phyloP scores from a whole-genome alignment of 2,888 invertebrate species.

The Iselma pallidipennis region DNA sequence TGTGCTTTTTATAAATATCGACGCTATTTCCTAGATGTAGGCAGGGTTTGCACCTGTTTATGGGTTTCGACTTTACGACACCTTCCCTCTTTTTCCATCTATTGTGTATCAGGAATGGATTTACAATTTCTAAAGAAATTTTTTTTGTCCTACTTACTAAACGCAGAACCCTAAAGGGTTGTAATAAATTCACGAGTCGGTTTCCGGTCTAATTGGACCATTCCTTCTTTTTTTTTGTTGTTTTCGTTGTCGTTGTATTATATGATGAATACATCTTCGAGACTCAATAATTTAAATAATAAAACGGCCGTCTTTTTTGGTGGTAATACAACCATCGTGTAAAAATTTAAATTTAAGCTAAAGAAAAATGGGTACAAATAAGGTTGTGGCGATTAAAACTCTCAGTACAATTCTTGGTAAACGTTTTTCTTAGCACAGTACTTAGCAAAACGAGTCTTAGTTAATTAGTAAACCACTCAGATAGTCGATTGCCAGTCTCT shows the following conservation, averaged over 20 bases:
- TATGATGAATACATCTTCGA: too few species aligned
- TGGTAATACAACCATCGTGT: too few species aligned
- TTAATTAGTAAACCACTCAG: conserved; percentile 47
- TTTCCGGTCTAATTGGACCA: conserved; percentile 18
- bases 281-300: too few species aligned
- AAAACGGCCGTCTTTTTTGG: too few species aligned
- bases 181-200: conserved; percentile 35
- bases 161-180: conserved; percentile 33
- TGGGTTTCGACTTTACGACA: conserved; percentile 40
- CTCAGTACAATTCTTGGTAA: conserved; percentile 41
- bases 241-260: too few species aligned
- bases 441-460: conserved; percentile 42
- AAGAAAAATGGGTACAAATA: conserved; percentile 45
- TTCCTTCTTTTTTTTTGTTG: not conserved
- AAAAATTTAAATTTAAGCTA: too few species aligned
- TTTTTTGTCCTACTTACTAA: not conserved
- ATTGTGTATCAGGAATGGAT: conserved; percentile 28
- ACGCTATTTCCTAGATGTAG: conserved; percentile 27
- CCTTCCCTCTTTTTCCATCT: conserved; percentile 19
- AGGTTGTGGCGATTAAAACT: conserved; percentile 42
- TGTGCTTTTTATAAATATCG: conserved; percentile 35
- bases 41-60: conserved; percentile 49
- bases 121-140: conserved; percentile 17
- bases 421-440: conserved; percentile 44
- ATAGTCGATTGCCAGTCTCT: conserved; percentile 35